Evolutionary conservation across 2,888 invertebrate genomes (phyloP).

Genomic region (Dorcus hopei): DNA sequence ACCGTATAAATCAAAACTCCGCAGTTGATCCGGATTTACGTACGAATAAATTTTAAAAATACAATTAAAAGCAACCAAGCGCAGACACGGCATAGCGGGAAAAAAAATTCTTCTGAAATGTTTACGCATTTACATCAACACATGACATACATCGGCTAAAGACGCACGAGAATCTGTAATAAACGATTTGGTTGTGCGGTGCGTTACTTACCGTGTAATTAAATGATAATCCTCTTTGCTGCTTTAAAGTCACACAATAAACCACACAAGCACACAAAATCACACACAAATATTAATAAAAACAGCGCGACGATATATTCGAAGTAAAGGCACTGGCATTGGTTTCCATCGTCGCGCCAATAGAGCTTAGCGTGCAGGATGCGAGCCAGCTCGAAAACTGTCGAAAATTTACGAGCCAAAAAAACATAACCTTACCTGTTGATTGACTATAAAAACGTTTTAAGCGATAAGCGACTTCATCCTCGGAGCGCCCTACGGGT

Average conservation of each 20-base stretch:
- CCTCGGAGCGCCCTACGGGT: slow-evolving; percentile 7
- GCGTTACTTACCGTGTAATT: background rate
- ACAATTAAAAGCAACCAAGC: no score
- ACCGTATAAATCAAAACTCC: no score
- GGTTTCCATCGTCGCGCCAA: slow-evolving; percentile 39
- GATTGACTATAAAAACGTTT: slow-evolving; percentile 18
- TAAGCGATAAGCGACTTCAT: slow-evolving; percentile 4
- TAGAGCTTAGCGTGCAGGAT: slow-evolving; percentile 35
- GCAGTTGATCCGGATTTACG: no score
- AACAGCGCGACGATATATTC: slow-evolving; percentile 31
- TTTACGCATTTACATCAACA: no score
- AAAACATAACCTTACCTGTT: slow-evolving; percentile 36
- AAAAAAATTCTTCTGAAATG: no score
- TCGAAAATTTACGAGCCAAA: slow-evolving; percentile 33
- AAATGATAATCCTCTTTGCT: background rate
- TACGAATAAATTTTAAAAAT: no score
- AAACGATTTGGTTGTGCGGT: no score
- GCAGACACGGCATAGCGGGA: no score
- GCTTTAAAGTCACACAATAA: no score
- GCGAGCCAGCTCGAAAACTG: slow-evolving; percentile 34
- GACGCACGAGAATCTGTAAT: no score
- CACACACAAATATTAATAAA: slow-evolving; percentile 19
- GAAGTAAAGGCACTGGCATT: slow-evolving; percentile 35
- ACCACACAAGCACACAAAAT: slow-evolving; percentile 12
- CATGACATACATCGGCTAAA: no score